Evolutionary conservation across 2,888 invertebrate genomes (phyloP).

Genomic region (Rugalucina vietnamica): DNA sequence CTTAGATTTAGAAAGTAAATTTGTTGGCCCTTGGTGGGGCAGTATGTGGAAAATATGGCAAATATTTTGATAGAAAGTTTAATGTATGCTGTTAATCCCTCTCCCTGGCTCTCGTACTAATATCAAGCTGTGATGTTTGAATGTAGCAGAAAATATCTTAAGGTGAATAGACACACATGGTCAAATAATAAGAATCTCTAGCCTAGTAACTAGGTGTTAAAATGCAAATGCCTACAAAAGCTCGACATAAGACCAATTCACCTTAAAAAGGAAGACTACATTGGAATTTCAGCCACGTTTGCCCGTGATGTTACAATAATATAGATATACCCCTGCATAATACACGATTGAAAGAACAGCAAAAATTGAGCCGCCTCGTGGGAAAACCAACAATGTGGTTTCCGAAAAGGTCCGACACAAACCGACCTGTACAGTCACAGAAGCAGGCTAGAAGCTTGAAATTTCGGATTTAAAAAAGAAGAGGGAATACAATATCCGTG

Average conservation of each 20-base stretch:
- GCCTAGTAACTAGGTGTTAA: too few relatives aligned
- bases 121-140: neutral
- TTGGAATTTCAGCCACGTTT: neutral
- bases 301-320: neutral
- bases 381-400: too few relatives aligned
- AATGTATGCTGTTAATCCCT: neutral
- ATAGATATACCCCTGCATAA: neutral
- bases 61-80: slow-evolving; percentile 11
- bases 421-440: too few relatives aligned
- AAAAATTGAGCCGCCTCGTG: too few relatives aligned
- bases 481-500: too few relatives aligned
- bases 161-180: neutral
- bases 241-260: too few relatives aligned
- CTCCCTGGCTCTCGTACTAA: neutral
- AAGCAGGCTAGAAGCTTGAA: too few relatives aligned
- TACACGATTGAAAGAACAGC: neutral
- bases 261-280: neutral
- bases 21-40: neutral
- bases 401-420: too few relatives aligned
- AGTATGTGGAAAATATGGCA: neutral
- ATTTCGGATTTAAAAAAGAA: too few relatives aligned
- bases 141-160: neutral
- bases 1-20: neutral
- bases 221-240: too few relatives aligned
- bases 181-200: too few relatives aligned